Base-by-base conservation (phyloP, 2,797 vertebrate genomes). In the Podarcis lilfordi region DNA sequence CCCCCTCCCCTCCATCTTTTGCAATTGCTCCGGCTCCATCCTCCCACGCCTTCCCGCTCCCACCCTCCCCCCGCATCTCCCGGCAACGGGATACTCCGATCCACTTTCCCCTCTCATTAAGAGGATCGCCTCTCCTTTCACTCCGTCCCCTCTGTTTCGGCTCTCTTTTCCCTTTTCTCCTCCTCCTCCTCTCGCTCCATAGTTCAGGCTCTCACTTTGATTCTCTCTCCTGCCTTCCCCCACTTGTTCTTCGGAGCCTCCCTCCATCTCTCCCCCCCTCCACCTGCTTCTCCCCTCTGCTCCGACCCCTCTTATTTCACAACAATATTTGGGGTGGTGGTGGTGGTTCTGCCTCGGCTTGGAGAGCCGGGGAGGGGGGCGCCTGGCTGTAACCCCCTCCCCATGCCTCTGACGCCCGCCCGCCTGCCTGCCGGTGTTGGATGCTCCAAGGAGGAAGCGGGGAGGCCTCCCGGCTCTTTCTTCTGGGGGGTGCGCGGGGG, bases 371-470 rank as follows among this genome's bases (percentile, higher is more conserved):
- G 88, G 90, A 91, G 82, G 80, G 32, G 78, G 45, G 35, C 25
- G 74, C 15, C 80, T 27, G 50, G 87, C 75, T 25, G 86, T 59
- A 64, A 66, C 89, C 80, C 85, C 77, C 75, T 3, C 8, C 50
- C 64, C 72, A 64, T 80, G 91, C 55, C 91, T 89, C 82, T 55
- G 55, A 37, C 83, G 21, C 45, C 74, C 10, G 82, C 77, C 61
- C 7, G 82, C 77, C 69, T 50, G 66, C 37, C 37, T 84, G 75
- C 69, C 74, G 86, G 85, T 86, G 25, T 87, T 93, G 90, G 90
- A 92, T 92, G 92, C 79, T 86, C 82, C n/a, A 88, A 35, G 91
- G 91, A 91, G 90, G 86, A 83, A 78, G 79, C 82, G 68, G 89
- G 81, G 88, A 89, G 85, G 85, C 78, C 64, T 76, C 86, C 85